Percentiles rank a stretch among this genome's conserved stretches.
Evolutionary conservation across 2,888 invertebrate genomes (phyloP).

Genomic region (Ichneumon xanthorius): DNA sequence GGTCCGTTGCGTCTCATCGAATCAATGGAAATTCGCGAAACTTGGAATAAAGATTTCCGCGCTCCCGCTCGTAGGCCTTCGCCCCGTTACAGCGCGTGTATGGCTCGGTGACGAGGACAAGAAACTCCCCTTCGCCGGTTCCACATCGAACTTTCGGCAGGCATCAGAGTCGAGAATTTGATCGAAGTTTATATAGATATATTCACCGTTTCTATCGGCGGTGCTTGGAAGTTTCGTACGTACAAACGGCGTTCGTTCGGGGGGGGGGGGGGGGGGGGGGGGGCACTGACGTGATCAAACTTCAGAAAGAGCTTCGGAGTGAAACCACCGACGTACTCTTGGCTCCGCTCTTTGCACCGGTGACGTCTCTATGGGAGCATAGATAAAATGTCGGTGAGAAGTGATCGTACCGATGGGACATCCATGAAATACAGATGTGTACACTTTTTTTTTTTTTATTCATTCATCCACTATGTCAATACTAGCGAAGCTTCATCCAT

Average conservation of each 20-base stretch:
- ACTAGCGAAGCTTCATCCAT: neutral
- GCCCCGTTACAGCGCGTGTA: neutral
- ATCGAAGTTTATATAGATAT: slow-evolving; percentile 26
- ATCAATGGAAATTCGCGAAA: slow-evolving; percentile 51
- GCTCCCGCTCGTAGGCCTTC: neutral
- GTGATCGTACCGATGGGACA: slow-evolving; percentile 29
- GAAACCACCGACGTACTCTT: slow-evolving; percentile 8
- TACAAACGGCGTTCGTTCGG: neutral
- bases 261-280: neutral
- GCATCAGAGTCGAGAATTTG: slow-evolving; percentile 58
- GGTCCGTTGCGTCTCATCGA: neutral
- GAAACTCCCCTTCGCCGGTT: slow-evolving; percentile 10
- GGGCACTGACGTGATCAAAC: slow-evolving; percentile 52
- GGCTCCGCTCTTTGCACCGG: slow-evolving; percentile 10
- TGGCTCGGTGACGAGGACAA: neutral
- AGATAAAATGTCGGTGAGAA: slow-evolving; percentile 8
- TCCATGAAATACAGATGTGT: slow-evolving; percentile 31
- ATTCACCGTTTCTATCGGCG: neutral
- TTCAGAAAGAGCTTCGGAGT: slow-evolving; percentile 40
- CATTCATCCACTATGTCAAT: neutral
- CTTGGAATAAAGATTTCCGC: slow-evolving; percentile 36
- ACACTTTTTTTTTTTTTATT: slow-evolving; percentile 6
- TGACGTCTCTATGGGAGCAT: slow-evolving; percentile 41
- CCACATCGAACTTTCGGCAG: slow-evolving; percentile 55
- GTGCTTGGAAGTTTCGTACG: slow-evolving; percentile 53